Evolutionary conservation across 2,888 invertebrate species (phyloP).

Genomic region (Cephus runcator): DNA sequence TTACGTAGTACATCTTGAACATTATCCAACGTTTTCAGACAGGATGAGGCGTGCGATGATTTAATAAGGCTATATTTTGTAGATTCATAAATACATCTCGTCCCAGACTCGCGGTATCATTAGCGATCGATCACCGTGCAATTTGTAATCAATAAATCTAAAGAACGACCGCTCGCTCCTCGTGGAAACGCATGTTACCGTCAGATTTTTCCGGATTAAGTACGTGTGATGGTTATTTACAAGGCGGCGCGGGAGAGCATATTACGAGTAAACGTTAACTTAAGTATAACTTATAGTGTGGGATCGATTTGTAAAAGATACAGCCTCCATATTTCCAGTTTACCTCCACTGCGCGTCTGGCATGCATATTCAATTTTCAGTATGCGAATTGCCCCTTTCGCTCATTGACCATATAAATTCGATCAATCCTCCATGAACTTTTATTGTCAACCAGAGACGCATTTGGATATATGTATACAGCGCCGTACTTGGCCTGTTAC

Average conservation of each 20-base stretch:
- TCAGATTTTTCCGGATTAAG: slow-evolving; percentile 4
- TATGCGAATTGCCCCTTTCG: neutral
- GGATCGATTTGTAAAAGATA: neutral
- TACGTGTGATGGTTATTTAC: slow-evolving; percentile 29
- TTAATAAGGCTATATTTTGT: slow-evolving; percentile 50
- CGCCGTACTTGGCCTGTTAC: neutral
- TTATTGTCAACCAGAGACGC: neutral
- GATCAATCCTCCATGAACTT: neutral
- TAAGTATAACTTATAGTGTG: neutral
- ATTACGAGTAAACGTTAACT: slow-evolving; percentile 1
- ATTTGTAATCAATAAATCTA: slow-evolving; percentile 57
- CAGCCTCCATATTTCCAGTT: neutral
- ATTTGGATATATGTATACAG: neutral
- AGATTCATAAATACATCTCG: slow-evolving; percentile 50
- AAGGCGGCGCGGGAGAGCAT: slow-evolving; percentile 3
- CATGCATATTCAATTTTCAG: neutral
- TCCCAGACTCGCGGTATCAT: slow-evolving; percentile 36
- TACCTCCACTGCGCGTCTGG: neutral
- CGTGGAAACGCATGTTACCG: slow-evolving; percentile 10
- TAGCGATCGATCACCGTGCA: slow-evolving; percentile 51
- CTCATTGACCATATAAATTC: neutral
- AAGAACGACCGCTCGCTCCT: slow-evolving; percentile 32
- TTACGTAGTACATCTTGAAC: neutral
- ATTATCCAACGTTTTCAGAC: neutral
- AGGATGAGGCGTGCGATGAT: slow-evolving; percentile 39